phyloP scores from a whole-genome alignment of 2,113 vertebrate genomes.

The Cynocephalus volans region DNA sequence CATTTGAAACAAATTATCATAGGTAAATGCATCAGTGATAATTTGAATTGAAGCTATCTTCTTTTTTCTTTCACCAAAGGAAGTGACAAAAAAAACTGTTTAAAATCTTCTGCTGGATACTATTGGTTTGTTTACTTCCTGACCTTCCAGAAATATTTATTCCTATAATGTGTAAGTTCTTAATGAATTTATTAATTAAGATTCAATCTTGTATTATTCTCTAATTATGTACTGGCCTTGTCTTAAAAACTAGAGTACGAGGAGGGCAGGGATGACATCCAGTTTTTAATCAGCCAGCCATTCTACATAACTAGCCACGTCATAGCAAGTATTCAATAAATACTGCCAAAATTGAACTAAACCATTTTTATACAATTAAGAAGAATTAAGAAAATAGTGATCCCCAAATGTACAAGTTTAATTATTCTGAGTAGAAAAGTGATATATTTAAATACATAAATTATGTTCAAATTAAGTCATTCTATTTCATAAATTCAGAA shows the following conservation, averaged over 20 bases:
- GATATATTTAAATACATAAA: background rate
- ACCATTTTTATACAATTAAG: background rate
- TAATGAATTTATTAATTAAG: slow-evolving; percentile 23
- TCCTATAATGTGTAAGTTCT: slow-evolving; percentile 6
- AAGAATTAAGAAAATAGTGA: slow-evolving; percentile 27
- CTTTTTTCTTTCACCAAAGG: background rate
- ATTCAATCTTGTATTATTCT: background rate
- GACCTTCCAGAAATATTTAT: slow-evolving; percentile 35
- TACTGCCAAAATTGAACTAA: background rate
- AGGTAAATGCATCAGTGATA: slow-evolving; percentile 6
- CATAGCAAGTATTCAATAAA: background rate
- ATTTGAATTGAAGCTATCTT: background rate
- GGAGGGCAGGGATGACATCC: background rate
- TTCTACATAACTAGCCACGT: background rate
- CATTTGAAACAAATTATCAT: slow-evolving; percentile 62
- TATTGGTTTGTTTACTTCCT: slow-evolving; percentile 29
- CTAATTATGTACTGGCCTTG: background rate
- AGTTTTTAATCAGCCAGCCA: background rate
- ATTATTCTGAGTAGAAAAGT: slow-evolving; percentile 27
- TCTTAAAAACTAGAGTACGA: slow-evolving; percentile 28
- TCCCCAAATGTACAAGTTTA: slow-evolving; percentile 15
- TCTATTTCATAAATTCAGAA: slow-evolving; percentile 38
- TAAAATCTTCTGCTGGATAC: background rate
- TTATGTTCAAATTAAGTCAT: slow-evolving; percentile 24
- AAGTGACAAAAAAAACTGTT: slow-evolving; percentile 25